Evolutionary conservation across 2,113 vertebrate genomes (phyloP).

Genomic region (Geothlypis trichas): DNA sequence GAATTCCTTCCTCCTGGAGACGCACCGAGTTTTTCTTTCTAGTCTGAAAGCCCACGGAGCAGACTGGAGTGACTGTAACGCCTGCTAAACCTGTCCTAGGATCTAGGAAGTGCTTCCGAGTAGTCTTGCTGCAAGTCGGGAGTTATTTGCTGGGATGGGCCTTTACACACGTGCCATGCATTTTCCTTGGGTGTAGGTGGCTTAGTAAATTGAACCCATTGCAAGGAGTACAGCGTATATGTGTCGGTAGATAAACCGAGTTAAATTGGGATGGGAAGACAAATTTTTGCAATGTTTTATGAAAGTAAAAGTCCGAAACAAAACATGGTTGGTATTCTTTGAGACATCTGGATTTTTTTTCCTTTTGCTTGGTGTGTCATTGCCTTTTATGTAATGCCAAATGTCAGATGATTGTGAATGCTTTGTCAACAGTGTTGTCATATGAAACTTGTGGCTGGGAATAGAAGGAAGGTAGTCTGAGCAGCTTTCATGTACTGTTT

Average conservation of each 20-base stretch:
- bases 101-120: background rate
- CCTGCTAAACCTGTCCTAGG: background rate
- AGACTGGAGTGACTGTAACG: background rate
- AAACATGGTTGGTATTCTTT: background rate
- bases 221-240: fast-evolving
- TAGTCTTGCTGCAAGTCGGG: fast-evolving
- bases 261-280: background rate
- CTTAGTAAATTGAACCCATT: fast-evolving
- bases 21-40: background rate
- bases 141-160: background rate
- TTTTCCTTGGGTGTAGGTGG: background rate
- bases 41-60: background rate
- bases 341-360: background rate
- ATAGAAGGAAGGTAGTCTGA: background rate
- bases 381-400: background rate
- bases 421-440: background rate
- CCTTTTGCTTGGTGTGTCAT: background rate
- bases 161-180: background rate
- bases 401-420: background rate
- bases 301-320: background rate
- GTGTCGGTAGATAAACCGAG: fast-evolving
- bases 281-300: background rate
- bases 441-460: background rate
- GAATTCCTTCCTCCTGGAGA: background rate
- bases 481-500: background rate